Conservation (phyloP, 2,888 invertebrate species). For the Zele albiditarsus region DNA sequence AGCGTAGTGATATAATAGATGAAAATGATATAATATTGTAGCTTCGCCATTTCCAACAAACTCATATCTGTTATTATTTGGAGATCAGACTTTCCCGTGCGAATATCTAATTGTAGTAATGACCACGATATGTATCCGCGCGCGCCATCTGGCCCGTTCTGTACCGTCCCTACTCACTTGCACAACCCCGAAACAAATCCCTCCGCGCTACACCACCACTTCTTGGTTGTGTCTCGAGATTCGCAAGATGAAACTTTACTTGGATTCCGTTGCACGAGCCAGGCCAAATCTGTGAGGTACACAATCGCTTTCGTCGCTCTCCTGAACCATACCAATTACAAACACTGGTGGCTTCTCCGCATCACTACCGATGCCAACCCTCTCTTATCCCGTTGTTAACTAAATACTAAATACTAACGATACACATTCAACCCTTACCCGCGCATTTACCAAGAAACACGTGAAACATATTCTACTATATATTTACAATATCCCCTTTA, state of each 20-base stretch:
- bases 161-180: constrained; percentile 7
- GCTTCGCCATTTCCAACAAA: not conserved
- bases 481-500: constrained; percentile 16
- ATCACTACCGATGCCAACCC: constrained; percentile 27
- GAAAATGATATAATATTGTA: not conserved
- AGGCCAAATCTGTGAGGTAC: constrained; percentile 68
- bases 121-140: constrained; percentile 63
- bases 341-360: constrained; percentile 69
- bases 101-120: constrained; percentile 69
- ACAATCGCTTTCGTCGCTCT: constrained; percentile 67
- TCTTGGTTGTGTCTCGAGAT: not conserved
- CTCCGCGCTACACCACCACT: not conserved
- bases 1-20: not conserved
- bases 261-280: constrained; percentile 47
- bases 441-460: constrained; percentile 4
- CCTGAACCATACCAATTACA: constrained; percentile 71
- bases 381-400: constrained; percentile 63
- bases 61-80: constrained; percentile 64
- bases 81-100: constrained; percentile 62
- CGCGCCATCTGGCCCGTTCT: constrained; percentile 65
- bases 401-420: constrained; percentile 71
- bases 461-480: constrained; percentile 29
- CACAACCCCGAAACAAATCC: constrained; percentile 19
- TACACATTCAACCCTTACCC: constrained; percentile 58
- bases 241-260: constrained; percentile 52